Evolutionary conservation across 2,113 vertebrate genomes (phyloP).

Genomic region (Hiodon tergisus): DNA sequence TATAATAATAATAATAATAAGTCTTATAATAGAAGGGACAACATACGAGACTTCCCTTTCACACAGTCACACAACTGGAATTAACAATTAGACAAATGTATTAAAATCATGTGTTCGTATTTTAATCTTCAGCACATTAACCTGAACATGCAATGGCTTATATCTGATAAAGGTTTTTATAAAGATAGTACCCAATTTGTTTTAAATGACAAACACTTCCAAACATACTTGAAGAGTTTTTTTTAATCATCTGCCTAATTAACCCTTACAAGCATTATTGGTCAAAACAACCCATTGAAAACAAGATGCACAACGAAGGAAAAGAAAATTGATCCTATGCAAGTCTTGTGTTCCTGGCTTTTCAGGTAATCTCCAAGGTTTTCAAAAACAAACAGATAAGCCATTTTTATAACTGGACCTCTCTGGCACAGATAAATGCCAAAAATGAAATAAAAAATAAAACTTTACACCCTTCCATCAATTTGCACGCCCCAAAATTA

Average conservation of each 20-base stretch:
- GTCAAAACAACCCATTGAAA: constrained; percentile 51
- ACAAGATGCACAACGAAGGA: constrained; percentile 41
- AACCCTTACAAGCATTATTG: constrained; percentile 47
- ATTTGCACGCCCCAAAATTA: constrained; percentile 54
- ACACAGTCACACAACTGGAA: constrained; percentile 40
- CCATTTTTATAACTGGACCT: constrained; percentile 19
- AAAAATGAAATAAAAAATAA: constrained; percentile 36
- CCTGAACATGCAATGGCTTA: constrained; percentile 63
- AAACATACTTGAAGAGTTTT: constrained; percentile 21
- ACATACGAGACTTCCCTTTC: background rate
- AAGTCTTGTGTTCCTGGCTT: too few species aligned
- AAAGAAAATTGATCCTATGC: constrained; percentile 49
- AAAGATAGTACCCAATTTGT: constrained; percentile 49
- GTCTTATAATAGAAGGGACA: constrained; percentile 49
- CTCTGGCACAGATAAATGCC: constrained; percentile 40
- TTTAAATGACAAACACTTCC: constrained; percentile 16
- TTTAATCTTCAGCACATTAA: constrained; percentile 59
- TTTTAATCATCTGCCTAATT: constrained; percentile 45
- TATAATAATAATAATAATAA: constrained; percentile 4
- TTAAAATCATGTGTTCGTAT: constrained; percentile 62
- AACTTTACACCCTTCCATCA: constrained; percentile 60
- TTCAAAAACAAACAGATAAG: constrained; percentile 14
- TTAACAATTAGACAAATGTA: constrained; percentile 65
- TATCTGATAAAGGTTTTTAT: constrained; percentile 49
- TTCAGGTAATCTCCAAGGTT: constrained; percentile 17